Evolutionary conservation across 2,888 invertebrate genomes (phyloP), one percentile per base, ranked within the genome.

Genomic region (Tortrix viridana): DNA sequence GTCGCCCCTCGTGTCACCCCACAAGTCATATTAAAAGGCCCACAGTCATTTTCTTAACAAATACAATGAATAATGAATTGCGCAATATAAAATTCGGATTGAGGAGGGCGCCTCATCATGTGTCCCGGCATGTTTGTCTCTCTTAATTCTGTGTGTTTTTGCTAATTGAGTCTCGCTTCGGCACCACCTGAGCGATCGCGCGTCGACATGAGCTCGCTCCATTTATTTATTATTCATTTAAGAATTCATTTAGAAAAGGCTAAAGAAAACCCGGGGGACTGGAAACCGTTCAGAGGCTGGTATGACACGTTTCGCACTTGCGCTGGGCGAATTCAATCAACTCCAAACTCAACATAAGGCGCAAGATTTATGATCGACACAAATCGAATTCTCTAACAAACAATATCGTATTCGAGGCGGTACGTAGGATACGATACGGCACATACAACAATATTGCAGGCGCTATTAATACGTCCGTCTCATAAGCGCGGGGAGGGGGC

Each of bases 381-480:
- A 90, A 91, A 91, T 92, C 89, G 91, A 90, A 89, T 90, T 90
- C 86, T 86, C 90, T 88, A 88, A 89, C 91, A 90, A 92, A 91
- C 90, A 91, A 92, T 91, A 91, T 88, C 87, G 89, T 88, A 89
- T 89, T 88, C 85, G 87, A 83, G 84, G 85, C 88, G 84, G 84
- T 88, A 87, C 86, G 86, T 86, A 84, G 83, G 85, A 85, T 88
- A 85, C 87, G 86, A 85, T 88, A 87, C 88, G 86, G 90, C 50
- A 63, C 63, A 63, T 92, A 88, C 91, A 91, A 90, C 92, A 92
- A 91, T 92, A 92, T 92, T 92, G 92, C 92, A 90, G 87, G 88
- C 89, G 90, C 90, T 91, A 91, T 92, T 91, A 91, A 91, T 92
- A 91, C 89, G 89, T 88, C 88, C 92, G 91, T 91, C 91, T 91